Evolutionary conservation across 1,140 invertebrate genomes (phyloP).

Genomic region (Planococcus citri): DNA sequence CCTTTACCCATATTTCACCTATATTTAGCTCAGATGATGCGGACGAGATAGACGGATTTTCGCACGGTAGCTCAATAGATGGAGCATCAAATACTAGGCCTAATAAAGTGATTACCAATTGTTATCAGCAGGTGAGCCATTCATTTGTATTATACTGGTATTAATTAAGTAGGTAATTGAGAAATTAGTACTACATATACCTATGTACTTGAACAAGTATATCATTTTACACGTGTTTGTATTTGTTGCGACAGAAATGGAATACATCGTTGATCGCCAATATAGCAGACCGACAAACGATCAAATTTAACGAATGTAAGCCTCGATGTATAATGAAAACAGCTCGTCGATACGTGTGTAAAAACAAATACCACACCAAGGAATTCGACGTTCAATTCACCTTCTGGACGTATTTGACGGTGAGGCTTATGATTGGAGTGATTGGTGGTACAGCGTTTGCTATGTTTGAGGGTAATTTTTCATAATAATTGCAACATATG

Average conservation of each 20-base stretch:
- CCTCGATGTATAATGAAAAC: constrained; percentile 42
- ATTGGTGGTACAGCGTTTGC: constrained; percentile 53
- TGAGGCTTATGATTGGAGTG: constrained; percentile 54
- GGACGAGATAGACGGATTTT: neutral
- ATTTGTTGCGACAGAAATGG: constrained; percentile 5
- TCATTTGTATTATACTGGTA: no score
- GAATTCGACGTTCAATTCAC: constrained; percentile 51
- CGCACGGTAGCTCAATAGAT: neutral
- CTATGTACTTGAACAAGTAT: neutral
- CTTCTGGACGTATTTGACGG: constrained; percentile 61
- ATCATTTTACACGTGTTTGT: neutral
- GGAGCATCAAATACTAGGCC: neutral
- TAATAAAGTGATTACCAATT: constrained; percentile 10
- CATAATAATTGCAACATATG: neutral
- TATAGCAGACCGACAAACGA: neutral
- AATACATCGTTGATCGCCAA: neutral
- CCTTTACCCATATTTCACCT: constrained; percentile 3
- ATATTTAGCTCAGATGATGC: neutral
- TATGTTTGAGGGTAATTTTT: constrained; percentile 53
- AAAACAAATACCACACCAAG: constrained; percentile 42
- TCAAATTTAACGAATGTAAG: constrained; percentile 32
- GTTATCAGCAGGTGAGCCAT: constrained; percentile 1
- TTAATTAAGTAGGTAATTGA: neutral
- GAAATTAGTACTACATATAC: no score
- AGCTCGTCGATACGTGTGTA: constrained; percentile 44